Percentiles rank a stretch among this genome's conserved stretches.
Evolutionary conservation across 1,140 invertebrate genomes (phyloP).

Genomic region (Dinoponera quadriceps): DNA sequence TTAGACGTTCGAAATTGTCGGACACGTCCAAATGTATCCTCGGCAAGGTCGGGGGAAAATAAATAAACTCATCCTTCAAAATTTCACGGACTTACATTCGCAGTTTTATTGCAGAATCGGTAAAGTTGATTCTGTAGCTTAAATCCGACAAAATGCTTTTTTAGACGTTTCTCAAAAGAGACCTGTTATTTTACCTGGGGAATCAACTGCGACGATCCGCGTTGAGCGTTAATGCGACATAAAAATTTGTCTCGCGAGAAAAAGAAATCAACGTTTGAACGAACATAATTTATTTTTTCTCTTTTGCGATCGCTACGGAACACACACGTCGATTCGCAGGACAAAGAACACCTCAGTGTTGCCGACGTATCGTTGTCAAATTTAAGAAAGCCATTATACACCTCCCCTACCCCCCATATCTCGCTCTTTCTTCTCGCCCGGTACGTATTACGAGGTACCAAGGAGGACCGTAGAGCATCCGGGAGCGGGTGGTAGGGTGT

Average conservation of each 20-base stretch:
- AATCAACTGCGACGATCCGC: too few relatives aligned
- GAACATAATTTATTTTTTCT: neutral
- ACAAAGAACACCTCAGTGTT: neutral
- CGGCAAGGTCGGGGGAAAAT: constrained; percentile 36
- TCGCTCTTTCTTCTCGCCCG: neutral
- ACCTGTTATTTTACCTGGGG: too few relatives aligned
- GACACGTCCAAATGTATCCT: constrained; percentile 62
- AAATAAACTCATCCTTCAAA: neutral
- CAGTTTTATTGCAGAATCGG: neutral
- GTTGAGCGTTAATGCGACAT: too few relatives aligned
- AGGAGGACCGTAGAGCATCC: neutral
- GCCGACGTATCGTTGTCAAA: constrained; percentile 42
- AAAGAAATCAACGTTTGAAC: neutral
- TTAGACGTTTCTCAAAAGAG: too few relatives aligned
- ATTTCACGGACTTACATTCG: too few relatives aligned
- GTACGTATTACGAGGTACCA: neutral
- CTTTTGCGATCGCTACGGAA: neutral
- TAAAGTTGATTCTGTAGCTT: too few relatives aligned
- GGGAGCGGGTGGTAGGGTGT: constrained; percentile 69
- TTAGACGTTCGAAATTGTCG: constrained; percentile 56
- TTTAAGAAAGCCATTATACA: constrained; percentile 51
- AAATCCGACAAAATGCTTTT: too few relatives aligned
- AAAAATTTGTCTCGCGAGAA: neutral
- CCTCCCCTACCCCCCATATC: neutral
- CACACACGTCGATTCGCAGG: neutral